Evolutionary conservation across 2,113 vertebrate genomes (phyloP).

Genomic region (Asarcornis scutulata): DNA sequence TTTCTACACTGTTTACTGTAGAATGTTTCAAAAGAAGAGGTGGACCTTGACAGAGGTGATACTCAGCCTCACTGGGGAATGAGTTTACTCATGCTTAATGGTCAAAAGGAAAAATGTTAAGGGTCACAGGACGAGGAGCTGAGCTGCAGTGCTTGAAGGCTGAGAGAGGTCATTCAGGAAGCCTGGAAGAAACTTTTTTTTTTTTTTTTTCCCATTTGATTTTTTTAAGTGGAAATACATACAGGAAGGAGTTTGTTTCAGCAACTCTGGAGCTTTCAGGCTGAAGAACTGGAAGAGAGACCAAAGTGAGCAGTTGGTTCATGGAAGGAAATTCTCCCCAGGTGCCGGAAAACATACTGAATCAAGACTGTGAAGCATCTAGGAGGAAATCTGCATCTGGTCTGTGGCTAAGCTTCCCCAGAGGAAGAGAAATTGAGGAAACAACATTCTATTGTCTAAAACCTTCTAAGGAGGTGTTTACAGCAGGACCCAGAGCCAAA

Average conservation of each 20-base stretch:
- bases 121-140: neutral
- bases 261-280: neutral
- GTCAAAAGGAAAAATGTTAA: neutral
- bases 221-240: neutral
- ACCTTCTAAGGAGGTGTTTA: neutral
- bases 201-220: neutral
- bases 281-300: neutral
- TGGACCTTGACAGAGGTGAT: neutral
- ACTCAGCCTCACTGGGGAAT: neutral
- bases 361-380: neutral
- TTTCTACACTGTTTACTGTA: neutral
- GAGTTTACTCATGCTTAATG: neutral
- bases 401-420: neutral
- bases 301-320: neutral
- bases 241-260: neutral
- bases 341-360: neutral
- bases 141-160: neutral
- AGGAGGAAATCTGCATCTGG: neutral
- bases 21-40: neutral
- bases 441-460: neutral
- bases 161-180: neutral
- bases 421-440: neutral
- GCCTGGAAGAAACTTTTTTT: neutral
- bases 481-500: neutral
- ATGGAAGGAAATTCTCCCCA: neutral